Evolutionary conservation across 2,888 invertebrate genomes (phyloP).

Genomic region (Teinopalpus imperialis): DNA sequence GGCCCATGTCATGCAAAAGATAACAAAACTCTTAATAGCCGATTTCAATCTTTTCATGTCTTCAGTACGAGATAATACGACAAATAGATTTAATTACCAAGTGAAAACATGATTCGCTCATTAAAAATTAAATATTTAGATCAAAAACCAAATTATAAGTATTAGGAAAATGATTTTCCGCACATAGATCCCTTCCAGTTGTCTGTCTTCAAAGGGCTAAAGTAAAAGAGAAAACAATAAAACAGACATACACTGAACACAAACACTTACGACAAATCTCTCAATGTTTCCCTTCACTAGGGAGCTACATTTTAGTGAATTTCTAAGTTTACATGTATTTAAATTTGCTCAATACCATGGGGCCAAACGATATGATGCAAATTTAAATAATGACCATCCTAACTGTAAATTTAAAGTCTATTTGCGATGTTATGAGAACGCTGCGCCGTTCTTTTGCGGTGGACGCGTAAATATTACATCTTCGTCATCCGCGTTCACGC

Average conservation of each 20-base stretch:
- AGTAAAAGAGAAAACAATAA: too few species aligned
- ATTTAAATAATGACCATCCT: background rate
- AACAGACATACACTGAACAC: constrained; percentile 5
- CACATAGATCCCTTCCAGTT: too few species aligned
- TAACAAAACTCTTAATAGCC: background rate
- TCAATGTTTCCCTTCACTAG: constrained; percentile 3
- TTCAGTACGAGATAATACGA: too few species aligned
- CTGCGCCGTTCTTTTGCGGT: constrained; percentile 55
- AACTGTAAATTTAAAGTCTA: background rate
- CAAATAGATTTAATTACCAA: too few species aligned
- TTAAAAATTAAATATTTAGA: too few species aligned
- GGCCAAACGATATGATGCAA: background rate
- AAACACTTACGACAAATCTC: constrained; percentile 4
- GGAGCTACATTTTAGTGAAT: constrained; percentile 2
- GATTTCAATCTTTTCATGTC: too few species aligned
- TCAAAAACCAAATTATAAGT: too few species aligned
- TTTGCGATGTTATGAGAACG: constrained; percentile 62
- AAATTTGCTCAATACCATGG: background rate
- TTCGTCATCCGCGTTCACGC: constrained; percentile 71
- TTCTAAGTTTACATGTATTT: background rate
- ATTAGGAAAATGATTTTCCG: too few species aligned
- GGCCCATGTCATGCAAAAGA: background rate
- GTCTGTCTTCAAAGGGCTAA: too few species aligned
- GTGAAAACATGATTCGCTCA: too few species aligned
- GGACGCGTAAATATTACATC: constrained; percentile 69